Percentiles rank a stretch among this genome's conserved stretches.
phyloP scores from a whole-genome alignment of 2,113 vertebrate genomes.

The Upupa epops region DNA sequence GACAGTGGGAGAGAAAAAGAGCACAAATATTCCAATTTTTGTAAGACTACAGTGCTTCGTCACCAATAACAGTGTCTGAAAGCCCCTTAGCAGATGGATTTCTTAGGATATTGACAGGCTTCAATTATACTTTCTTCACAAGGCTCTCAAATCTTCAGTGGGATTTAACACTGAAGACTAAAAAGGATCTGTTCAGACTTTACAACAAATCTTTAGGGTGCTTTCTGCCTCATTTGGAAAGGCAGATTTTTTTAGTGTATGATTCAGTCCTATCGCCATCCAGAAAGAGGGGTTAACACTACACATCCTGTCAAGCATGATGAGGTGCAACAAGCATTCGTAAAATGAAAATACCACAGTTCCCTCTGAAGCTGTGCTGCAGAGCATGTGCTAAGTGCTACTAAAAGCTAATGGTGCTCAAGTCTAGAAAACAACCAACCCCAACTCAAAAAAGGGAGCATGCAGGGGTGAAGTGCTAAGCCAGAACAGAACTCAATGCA shows the following conservation, averaged over 20 bases:
- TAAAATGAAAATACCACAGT: neutral
- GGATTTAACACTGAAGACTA: neutral
- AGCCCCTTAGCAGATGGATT: neutral
- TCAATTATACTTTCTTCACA: neutral
- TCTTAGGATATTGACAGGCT: neutral
- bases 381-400: neutral
- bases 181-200: neutral
- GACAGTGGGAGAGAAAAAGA: neutral
- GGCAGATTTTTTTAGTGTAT: neutral
- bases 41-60: neutral
- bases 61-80: neutral
- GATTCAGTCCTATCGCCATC: neutral
- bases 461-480: neutral
- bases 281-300: neutral
- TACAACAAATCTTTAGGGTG: neutral
- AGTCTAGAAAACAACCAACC: neutral
- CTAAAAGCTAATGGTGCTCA: neutral
- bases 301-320: accelerated
- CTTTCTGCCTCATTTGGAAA: neutral
- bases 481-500: neutral
- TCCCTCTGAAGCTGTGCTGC: neutral
- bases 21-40: neutral
- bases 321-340: neutral
- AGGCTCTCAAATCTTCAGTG: neutral
- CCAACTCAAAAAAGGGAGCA: neutral